Conservation (phyloP, 2,888 invertebrate species). For the Orthosia gothica region DNA sequence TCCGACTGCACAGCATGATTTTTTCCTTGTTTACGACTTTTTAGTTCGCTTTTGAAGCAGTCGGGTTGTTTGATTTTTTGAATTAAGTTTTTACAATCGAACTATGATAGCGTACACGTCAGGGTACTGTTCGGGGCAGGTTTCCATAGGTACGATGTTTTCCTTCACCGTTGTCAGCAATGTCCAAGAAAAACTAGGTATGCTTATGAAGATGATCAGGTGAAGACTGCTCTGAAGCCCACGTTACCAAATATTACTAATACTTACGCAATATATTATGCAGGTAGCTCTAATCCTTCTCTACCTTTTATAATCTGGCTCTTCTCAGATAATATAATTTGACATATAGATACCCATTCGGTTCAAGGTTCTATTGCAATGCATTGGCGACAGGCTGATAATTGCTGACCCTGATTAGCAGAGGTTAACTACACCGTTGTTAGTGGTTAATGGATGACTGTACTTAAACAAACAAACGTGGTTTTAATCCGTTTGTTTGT, state of each 20-base stretch:
- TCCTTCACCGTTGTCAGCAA: too few relatives aligned
- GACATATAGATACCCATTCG: conserved; percentile 43
- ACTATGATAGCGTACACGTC: too few relatives aligned
- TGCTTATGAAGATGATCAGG: too few relatives aligned
- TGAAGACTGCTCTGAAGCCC: background rate
- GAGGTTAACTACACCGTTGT: conserved; percentile 51
- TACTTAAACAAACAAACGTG: conserved; percentile 17
- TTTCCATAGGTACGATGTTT: too few relatives aligned
- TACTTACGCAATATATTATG: background rate
- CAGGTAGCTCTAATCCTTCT: conserved; percentile 17
- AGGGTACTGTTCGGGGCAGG: too few relatives aligned
- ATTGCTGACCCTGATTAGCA: conserved; percentile 45
- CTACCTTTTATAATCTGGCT: conserved; percentile 15
- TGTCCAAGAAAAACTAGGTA: too few relatives aligned
- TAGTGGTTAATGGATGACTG: conserved; percentile 38
- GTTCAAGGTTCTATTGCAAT: conserved; percentile 53
- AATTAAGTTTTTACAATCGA: too few relatives aligned
- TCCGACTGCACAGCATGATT: too few relatives aligned
- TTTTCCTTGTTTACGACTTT: too few relatives aligned
- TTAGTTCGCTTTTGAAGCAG: too few relatives aligned
- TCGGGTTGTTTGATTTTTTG: too few relatives aligned
- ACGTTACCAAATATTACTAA: background rate
- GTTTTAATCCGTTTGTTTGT: background rate
- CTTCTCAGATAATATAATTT: conserved; percentile 37
- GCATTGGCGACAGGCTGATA: conserved; percentile 46